A percentile compares a stretch with the other conserved stretches of the same genome.
phyloP scores from a whole-genome alignment of 1,140 invertebrate species.

The Anoplophora glabripennis region DNA sequence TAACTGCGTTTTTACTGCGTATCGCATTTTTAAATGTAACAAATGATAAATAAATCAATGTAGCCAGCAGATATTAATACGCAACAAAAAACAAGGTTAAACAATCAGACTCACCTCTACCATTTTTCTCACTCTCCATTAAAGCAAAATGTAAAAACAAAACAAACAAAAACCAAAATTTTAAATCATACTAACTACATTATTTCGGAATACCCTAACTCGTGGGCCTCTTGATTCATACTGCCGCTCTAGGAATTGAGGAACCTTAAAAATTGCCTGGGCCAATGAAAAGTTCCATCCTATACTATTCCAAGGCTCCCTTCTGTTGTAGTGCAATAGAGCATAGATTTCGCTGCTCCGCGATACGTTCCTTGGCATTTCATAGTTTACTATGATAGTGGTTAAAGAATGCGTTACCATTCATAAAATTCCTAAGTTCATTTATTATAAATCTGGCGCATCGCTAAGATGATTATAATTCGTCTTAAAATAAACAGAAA shows the following conservation, averaged over 20 bases:
- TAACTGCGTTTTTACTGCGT: background rate
- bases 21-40: background rate
- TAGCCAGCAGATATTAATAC: background rate
- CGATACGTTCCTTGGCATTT: slow-evolving; percentile 8
- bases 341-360: slow-evolving; percentile 13
- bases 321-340: slow-evolving; percentile 23
- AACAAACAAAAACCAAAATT: slow-evolving; percentile 22
- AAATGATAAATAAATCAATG: slow-evolving; percentile 2
- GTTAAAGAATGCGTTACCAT: slow-evolving; percentile 34
- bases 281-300: slow-evolving; percentile 35
- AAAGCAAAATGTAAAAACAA: slow-evolving; percentile 26
- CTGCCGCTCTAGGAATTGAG: slow-evolving; percentile 31
- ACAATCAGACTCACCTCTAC: slow-evolving; percentile 29
- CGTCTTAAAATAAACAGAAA: too few species aligned
- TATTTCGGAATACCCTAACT: slow-evolving; percentile 29
- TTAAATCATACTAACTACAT: slow-evolving; percentile 22
- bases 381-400: slow-evolving; percentile 37
- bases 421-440: slow-evolving; percentile 38
- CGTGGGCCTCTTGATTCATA: slow-evolving; percentile 33
- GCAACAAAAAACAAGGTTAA: background rate
- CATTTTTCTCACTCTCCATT: slow-evolving; percentile 40
- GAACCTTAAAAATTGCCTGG: slow-evolving; percentile 38
- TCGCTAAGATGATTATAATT: too few species aligned
- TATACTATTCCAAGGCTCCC: slow-evolving; percentile 18
- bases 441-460: background rate